phyloP scores from a whole-genome alignment of 2,888 invertebrate species.

The Melipona beecheii region DNA sequence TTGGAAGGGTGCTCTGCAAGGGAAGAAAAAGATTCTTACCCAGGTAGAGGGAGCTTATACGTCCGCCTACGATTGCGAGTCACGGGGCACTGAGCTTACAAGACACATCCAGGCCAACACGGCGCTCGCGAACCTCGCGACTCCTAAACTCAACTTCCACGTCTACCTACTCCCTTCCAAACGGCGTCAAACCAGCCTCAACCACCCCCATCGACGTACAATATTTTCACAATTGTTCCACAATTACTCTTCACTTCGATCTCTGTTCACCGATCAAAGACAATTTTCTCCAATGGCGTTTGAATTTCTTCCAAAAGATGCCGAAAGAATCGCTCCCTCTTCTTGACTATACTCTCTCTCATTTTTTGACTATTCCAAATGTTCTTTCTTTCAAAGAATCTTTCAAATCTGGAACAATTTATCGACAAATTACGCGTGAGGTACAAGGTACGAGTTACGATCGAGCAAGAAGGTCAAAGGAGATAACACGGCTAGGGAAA shows the following conservation, averaged over 20 bases:
- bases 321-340: not conserved
- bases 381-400: no score
- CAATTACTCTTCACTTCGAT: conserved; percentile 1
- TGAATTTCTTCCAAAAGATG: not conserved
- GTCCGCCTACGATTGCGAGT: conserved; percentile 80
- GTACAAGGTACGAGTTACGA: not conserved
- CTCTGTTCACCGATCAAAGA: not conserved
- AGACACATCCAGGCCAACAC: conserved; percentile 79
- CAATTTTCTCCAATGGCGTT: not conserved
- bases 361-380: not conserved
- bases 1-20: conserved; percentile 11
- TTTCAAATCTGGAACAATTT: no score
- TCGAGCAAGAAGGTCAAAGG: not conserved
- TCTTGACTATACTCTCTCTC: not conserved
- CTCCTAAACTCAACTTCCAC: conserved; percentile 66
- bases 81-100: conserved; percentile 81
- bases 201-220: conserved; percentile 35
- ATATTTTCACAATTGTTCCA: conserved; percentile 63
- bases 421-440: not conserved
- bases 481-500: not conserved
- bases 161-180: conserved; percentile 59
- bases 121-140: conserved; percentile 72
- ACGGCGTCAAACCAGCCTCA: conserved; percentile 40
- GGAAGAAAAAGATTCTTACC: conserved; percentile 55
- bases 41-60: conserved; percentile 48